These are phyloP conservation scores for Paracanthobrama guichenoti DNA, from an alignment of 2,113 vertebrate genomes.

Conservation along the genomic window DNA sequence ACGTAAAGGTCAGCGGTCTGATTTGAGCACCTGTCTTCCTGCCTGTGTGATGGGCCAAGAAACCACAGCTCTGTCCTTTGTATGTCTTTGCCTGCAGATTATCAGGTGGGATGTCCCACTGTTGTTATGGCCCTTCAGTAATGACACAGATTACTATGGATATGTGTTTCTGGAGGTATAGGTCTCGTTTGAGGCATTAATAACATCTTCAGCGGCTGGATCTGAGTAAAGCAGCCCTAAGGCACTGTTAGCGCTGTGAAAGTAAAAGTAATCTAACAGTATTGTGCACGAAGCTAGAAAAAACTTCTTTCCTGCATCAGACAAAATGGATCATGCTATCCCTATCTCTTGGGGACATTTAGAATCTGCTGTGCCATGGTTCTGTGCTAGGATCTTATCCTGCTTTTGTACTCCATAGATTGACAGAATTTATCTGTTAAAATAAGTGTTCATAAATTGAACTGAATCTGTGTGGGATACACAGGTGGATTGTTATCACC, in stretches of 20 bases:
- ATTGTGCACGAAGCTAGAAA: slow-evolving; percentile 29
- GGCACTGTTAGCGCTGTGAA: slow-evolving; percentile 40
- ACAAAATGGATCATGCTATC: slow-evolving; percentile 44
- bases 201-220: slow-evolving; percentile 29
- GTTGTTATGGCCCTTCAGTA: slow-evolving; percentile 38
- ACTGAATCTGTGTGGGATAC: neutral
- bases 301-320: slow-evolving; percentile 36
- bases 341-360: slow-evolving; percentile 40
- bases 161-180: slow-evolving; percentile 42
- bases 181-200: slow-evolving; percentile 47
- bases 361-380: slow-evolving; percentile 40
- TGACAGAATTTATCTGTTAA: slow-evolving; percentile 38
- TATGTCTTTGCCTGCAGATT: slow-evolving; percentile 23
- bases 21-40: slow-evolving; percentile 28
- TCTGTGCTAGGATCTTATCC: slow-evolving; percentile 44
- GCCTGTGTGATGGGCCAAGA: slow-evolving; percentile 29
- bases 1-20: slow-evolving; percentile 40
- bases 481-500: neutral
- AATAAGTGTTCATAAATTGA: slow-evolving; percentile 14
- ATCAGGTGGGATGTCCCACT: slow-evolving; percentile 8
- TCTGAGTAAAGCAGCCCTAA: slow-evolving; percentile 41
- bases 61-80: slow-evolving; percentile 28
- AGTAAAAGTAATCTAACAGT: slow-evolving; percentile 44
- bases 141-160: slow-evolving; percentile 45
- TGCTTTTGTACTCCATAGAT: slow-evolving; percentile 43